A percentile compares a stretch with the other conserved stretches of the same genome.
Evolutionary conservation across 2,888 invertebrate genomes (phyloP).

Genomic region (Andrena chrysosceles): DNA sequence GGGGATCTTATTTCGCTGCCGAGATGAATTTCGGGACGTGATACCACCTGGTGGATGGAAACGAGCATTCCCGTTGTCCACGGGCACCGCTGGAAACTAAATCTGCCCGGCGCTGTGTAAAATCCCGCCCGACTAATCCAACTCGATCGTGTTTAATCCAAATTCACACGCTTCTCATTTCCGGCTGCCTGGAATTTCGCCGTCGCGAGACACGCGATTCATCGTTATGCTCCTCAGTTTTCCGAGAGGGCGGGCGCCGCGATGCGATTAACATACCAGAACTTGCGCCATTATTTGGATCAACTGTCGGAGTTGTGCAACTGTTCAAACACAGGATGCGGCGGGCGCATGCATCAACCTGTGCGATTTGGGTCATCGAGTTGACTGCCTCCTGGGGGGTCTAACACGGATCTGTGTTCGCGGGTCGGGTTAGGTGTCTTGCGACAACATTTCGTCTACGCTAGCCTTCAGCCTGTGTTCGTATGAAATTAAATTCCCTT

Average conservation of each 20-base stretch:
- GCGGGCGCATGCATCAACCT: slow-evolving; percentile 38
- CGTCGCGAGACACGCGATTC: slow-evolving; percentile 53
- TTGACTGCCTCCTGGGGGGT: slow-evolving; percentile 37
- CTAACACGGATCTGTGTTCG: slow-evolving; percentile 8
- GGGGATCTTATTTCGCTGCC: no score
- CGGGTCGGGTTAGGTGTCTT: neutral
- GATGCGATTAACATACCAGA: slow-evolving; percentile 62
- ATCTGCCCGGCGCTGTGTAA: slow-evolving; percentile 1
- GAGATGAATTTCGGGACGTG: neutral
- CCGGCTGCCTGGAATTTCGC: slow-evolving; percentile 45
- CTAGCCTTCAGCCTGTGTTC: neutral
- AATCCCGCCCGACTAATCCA: slow-evolving; percentile 40
- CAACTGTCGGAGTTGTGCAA: slow-evolving; percentile 36
- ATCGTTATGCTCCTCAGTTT: slow-evolving; percentile 52
- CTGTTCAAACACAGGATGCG: slow-evolving; percentile 19
- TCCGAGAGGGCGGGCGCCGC: slow-evolving; percentile 32
- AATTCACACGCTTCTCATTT: slow-evolving; percentile 56
- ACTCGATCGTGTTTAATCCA: slow-evolving; percentile 54
- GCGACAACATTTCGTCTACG: slow-evolving; percentile 1
- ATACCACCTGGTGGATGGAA: neutral
- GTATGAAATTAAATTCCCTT: slow-evolving; percentile 36
- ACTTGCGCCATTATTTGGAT: slow-evolving; percentile 52
- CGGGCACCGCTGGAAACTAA: neutral
- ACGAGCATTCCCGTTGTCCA: neutral
- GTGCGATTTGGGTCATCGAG: slow-evolving; percentile 53